phyloP scores from a whole-genome alignment of 2,888 invertebrate genomes.

The Coenonympha glycerion region DNA sequence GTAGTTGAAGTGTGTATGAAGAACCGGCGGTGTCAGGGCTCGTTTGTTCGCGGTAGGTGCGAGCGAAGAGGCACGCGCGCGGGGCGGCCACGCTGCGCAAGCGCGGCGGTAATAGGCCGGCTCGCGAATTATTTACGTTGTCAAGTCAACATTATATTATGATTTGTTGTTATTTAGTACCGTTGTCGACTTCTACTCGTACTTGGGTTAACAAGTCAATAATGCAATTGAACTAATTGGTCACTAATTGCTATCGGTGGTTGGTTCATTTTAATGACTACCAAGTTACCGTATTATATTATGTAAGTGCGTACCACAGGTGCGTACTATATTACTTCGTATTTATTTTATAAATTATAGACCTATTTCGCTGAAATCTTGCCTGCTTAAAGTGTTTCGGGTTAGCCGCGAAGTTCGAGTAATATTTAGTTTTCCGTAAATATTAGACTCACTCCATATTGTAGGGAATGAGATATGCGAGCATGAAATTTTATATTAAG shows the following conservation, averaged over 20 bases:
- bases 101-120: slow-evolving; percentile 61
- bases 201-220: slow-evolving; percentile 18
- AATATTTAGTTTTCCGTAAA: no score
- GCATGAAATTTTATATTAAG: no score
- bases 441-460: no score
- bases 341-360: slow-evolving; percentile 1
- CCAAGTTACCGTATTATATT: no score
- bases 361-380: no score
- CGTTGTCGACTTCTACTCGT: slow-evolving; percentile 18
- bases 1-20: slow-evolving; percentile 19
- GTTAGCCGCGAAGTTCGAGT: no score
- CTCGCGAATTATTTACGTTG: slow-evolving; percentile 68
- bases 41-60: slow-evolving; percentile 35
- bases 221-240: slow-evolving; percentile 15
- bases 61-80: slow-evolving; percentile 48
- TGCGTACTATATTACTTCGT: no score
- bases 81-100: slow-evolving; percentile 58
- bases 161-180: slow-evolving; percentile 63
- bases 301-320: no score
- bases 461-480: no score
- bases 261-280: slow-evolving; percentile 1
- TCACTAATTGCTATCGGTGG: slow-evolving; percentile 6
- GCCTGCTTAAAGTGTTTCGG: no score
- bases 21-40: slow-evolving; percentile 13
- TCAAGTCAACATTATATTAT: slow-evolving; percentile 69